Percentiles rank a stretch among this genome's conserved stretches.
These are phyloP conservation scores for Agrochola litura DNA, from an alignment of 2,888 invertebrate genomes.

Conservation along the genomic window DNA sequence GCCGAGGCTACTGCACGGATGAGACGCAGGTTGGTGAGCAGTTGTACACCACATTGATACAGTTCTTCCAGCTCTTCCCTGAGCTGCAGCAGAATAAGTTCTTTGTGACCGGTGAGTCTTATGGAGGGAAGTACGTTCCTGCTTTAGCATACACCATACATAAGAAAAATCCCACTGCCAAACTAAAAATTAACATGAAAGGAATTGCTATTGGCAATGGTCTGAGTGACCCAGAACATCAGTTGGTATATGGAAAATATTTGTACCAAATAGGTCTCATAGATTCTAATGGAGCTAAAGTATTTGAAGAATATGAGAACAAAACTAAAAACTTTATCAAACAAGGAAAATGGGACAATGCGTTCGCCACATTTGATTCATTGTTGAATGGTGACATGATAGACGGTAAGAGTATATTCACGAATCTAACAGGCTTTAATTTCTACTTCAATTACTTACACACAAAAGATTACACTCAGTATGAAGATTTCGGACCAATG, in stretches of 20 bases:
- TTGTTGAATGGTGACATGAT: conserved; percentile 93
- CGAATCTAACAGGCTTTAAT: conserved; percentile 94
- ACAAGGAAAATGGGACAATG: conserved; percentile 91
- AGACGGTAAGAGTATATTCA: conserved; percentile 91
- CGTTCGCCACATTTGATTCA: conserved; percentile 93
- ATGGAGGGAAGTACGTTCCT: conserved; percentile 95
- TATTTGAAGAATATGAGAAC: conserved; percentile 91
- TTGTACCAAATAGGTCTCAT: conserved; percentile 94
- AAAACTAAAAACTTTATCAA: conserved; percentile 91
- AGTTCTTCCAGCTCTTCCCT: conserved; percentile 96
- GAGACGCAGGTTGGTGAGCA: conserved; percentile 95
- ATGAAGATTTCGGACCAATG: conserved; percentile 91
- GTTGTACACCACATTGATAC: conserved; percentile 93
- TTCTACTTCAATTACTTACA: conserved; percentile 94
- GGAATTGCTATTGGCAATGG: conserved; percentile 95
- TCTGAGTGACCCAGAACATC: conserved; percentile 94
- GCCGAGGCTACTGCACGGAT: conserved; percentile 94
- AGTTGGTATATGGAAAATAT: conserved; percentile 94
- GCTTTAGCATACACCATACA: conserved; percentile 94
- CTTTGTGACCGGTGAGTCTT: conserved; percentile 97
- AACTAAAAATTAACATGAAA: conserved; percentile 93
- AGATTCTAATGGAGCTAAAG: conserved; percentile 91
- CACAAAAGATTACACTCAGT: conserved; percentile 89
- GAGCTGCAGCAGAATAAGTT: conserved; percentile 94
- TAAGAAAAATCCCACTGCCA: conserved; percentile 90